Percentiles rank a stretch among this genome's conserved stretches.
These are phyloP conservation scores for Zosterops hypoxanthus DNA, from an alignment of 2,113 vertebrate genomes.

Conservation along the genomic window DNA sequence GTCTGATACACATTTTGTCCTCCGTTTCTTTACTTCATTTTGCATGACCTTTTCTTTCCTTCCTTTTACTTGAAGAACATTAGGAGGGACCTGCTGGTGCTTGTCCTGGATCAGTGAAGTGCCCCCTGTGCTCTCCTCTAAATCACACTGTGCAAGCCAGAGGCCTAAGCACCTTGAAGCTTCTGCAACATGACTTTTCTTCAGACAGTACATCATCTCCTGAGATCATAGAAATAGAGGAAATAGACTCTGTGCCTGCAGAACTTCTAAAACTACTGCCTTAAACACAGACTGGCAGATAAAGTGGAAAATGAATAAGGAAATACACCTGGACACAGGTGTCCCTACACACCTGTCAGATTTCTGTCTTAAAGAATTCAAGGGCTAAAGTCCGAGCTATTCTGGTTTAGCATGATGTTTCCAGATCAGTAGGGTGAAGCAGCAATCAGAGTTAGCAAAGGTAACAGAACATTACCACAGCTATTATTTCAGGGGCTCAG, in stretches of 20 bases:
- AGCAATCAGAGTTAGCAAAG: not conserved
- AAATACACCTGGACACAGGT: not conserved
- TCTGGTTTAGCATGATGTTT: not conserved
- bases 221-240: not conserved
- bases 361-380: not conserved
- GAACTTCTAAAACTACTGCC: not conserved
- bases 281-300: not conserved
- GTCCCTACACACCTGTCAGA: not conserved
- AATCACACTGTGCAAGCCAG: not conserved
- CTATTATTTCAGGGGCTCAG: not conserved
- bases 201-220: slow-evolving; percentile 13
- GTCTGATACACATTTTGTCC: not conserved
- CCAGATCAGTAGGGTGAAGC: not conserved
- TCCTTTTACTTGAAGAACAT: not conserved
- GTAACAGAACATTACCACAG: not conserved
- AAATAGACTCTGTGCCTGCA: slow-evolving; percentile 1
- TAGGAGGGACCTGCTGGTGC: not conserved
- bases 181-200: slow-evolving; percentile 36
- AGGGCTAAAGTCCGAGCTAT: not conserved
- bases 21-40: not conserved
- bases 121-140: not conserved
- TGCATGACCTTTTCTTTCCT: not conserved
- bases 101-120: slow-evolving; percentile 32
- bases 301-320: not conserved
- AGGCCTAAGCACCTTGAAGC: slow-evolving; percentile 14